Evolutionary conservation across 2,797 vertebrate genomes (phyloP), one percentile per base, ranked within the genome.

Genomic region (Rousettus madagascariensis): DNA sequence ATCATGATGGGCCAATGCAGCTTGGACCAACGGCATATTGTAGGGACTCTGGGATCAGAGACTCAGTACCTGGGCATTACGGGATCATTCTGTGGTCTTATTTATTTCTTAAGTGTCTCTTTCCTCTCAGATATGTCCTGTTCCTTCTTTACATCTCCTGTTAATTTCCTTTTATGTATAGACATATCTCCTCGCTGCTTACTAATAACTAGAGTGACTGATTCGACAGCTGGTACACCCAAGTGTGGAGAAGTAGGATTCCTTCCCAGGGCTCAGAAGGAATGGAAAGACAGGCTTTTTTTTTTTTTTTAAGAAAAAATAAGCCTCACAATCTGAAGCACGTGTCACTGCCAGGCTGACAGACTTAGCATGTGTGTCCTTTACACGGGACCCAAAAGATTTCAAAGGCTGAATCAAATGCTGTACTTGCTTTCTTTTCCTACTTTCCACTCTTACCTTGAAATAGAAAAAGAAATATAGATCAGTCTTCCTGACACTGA

Each of bases 121-220:
- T 97, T 72, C 43, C 86, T 51, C 92, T 59, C 2, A 26, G 33
- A 91, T 86, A 69, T 49, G 53, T 55, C 57, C 55, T 78, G 17
- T 1, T 5, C 41, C 90, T 94, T 77, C 55, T 94, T 88, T 77
- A 53, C 43, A 38, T 92, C 93, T 90, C 65, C 82, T 96, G 36
- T 78, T 88, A 91, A 94, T 68, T 87, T 90, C 69, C 59, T 97
- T 97, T 92, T 97, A 97, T 19, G 16, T 49, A 16, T 17, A 72
- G 33, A 96, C 57, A 72, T 28, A 59, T 71, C 97, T 95, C 59
- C 75, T 84, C 3, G 1, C 16, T 88, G 90, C 86, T 28, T 17
- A 85, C 86, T 87, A 78, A 92, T 69, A 80, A 74, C 86, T 86
- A 71, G 0, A 3, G 86, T 0, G 2, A 97, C 92, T 66, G 41